Conservation (phyloP, 2,888 invertebrate genomes). For the Rhabditoides inermis region DNA sequence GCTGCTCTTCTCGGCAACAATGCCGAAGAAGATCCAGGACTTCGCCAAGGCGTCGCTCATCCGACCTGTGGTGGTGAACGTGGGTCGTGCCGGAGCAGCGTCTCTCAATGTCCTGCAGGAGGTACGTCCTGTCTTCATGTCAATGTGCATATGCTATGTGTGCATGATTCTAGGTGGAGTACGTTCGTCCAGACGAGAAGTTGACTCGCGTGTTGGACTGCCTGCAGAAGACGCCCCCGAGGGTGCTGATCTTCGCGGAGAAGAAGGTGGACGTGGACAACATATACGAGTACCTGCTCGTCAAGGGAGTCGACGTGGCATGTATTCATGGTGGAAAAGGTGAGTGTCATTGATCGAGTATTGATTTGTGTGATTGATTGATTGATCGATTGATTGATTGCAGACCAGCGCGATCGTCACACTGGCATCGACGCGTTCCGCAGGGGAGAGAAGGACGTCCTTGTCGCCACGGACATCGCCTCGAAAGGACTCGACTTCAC, state of each 20-base stretch:
- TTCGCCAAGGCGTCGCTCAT: constrained; percentile 66
- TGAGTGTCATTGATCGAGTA: no score
- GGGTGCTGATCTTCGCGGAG: constrained; percentile 88
- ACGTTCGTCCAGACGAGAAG: constrained; percentile 92
- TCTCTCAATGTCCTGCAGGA: constrained; percentile 84
- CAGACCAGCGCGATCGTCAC: constrained; percentile 91
- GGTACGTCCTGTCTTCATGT: no score
- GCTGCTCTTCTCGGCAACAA: constrained; percentile 92
- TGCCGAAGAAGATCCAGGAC: constrained; percentile 99
- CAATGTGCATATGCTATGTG: no score
- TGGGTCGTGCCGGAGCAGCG: constrained; percentile 94
- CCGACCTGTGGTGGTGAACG: constrained; percentile 85
- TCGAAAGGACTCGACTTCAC: constrained; percentile 96
- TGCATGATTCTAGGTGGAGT: no score
- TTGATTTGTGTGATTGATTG: neutral
- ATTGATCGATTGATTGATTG: constrained; percentile 18
- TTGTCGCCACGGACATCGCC: constrained; percentile 97
- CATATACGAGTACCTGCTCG: constrained; percentile 89
- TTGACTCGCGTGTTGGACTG: constrained; percentile 85
- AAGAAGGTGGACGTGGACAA: constrained; percentile 98
- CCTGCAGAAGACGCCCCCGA: constrained; percentile 88
- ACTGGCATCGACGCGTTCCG: constrained; percentile 88
- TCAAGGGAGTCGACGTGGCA: constrained; percentile 94
- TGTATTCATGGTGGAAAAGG: constrained; percentile 97
- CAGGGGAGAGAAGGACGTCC: constrained; percentile 81